Evolutionary conservation across 2,888 invertebrate genomes (phyloP).

Genomic region (Mylabris sibirica): DNA sequence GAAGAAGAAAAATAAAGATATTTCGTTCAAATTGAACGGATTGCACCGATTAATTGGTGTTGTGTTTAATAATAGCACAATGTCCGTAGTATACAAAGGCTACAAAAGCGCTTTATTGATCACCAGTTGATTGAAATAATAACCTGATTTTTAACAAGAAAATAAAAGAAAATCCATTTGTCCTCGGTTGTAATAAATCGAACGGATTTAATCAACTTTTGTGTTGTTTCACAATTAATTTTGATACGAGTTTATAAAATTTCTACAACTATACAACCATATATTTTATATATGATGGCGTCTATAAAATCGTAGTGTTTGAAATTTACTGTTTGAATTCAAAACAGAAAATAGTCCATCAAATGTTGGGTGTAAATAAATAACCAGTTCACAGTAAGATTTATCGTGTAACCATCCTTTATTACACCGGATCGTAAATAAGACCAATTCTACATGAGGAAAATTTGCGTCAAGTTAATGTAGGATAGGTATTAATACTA

Average conservation of each 20-base stretch:
- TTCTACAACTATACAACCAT: too few species aligned
- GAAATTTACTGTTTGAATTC: constrained; percentile 25
- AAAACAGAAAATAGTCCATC: constrained; percentile 37
- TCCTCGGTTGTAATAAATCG: constrained; percentile 25
- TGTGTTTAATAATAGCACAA: not conserved
- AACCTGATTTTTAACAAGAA: constrained; percentile 24
- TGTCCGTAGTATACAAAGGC: constrained; percentile 13
- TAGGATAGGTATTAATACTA: too few species aligned
- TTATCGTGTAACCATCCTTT: constrained; percentile 36
- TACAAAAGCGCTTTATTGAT: constrained; percentile 19
- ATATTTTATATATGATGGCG: constrained; percentile 3
- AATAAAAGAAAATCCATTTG: constrained; percentile 33
- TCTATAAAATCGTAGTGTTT: constrained; percentile 23
- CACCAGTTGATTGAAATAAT: constrained; percentile 1
- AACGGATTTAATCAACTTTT: constrained; percentile 22
- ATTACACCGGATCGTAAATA: constrained; percentile 36
- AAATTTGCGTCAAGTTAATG: constrained; percentile 27
- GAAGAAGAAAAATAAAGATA: too few species aligned
- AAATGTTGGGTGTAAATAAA: constrained; percentile 36
- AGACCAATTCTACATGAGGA: constrained; percentile 32
- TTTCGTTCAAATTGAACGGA: not conserved
- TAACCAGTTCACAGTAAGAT: constrained; percentile 36
- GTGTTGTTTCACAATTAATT: not conserved
- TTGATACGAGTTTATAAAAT: too few species aligned
- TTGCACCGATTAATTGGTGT: not conserved